Percentiles rank a stretch among this genome's conserved stretches.
Conservation (phyloP, 2,888 invertebrate genomes). For the Rhaphigaster nebulosa region DNA sequence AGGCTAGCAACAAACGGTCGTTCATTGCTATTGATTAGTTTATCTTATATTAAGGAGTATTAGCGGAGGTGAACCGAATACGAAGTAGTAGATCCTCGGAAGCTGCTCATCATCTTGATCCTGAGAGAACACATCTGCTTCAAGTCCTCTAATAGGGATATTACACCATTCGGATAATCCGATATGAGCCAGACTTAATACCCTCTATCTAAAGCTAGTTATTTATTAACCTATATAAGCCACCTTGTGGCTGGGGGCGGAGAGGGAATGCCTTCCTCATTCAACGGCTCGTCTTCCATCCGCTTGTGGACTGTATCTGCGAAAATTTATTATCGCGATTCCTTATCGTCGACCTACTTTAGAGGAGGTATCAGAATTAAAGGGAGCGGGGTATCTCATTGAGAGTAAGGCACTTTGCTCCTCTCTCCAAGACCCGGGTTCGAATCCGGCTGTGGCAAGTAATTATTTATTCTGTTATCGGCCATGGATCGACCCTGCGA, state of each 20-base stretch:
- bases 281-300: not conserved
- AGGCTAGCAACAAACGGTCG: not conserved
- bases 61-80: not conserved
- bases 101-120: conserved; percentile 24
- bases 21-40: not conserved
- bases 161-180: conserved; percentile 32
- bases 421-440: too few relatives aligned
- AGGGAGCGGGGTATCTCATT: too few relatives aligned
- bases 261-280: not conserved
- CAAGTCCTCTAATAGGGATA: conserved; percentile 11
- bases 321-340: not conserved
- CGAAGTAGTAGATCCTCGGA: not conserved
- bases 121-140: conserved; percentile 41
- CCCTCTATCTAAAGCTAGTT: conserved; percentile 23
- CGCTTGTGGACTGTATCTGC: not conserved
- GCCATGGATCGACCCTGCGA: too few relatives aligned
- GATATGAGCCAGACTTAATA: conserved; percentile 8
- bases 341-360: not conserved
- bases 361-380: not conserved
- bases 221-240: conserved; percentile 47
- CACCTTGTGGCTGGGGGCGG: not conserved
- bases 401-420: too few relatives aligned
- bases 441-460: too few relatives aligned
- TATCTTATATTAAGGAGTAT: not conserved
- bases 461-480: too few relatives aligned